Base-by-base conservation (phyloP, 2,797 vertebrate species). In the Nannoperca australis region DNA sequence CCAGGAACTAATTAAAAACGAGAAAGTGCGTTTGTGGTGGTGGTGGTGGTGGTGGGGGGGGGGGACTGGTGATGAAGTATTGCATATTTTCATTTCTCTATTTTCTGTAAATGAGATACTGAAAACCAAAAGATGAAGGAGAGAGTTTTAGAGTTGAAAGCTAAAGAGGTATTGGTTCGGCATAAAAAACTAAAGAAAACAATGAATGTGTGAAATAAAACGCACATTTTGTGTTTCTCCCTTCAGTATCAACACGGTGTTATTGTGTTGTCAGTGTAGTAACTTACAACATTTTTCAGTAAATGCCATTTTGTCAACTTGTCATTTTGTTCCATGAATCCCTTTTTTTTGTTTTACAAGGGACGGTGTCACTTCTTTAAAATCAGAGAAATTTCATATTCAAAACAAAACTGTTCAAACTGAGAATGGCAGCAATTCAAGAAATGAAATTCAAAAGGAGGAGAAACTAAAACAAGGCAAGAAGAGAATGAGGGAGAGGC, bases 1-100 rank as follows among this genome's bases (percentile, higher is more conserved):
- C 69, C 61, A 61, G 79, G 64, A 78, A 78, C 81, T 87, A 85
- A 85, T 90, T 82, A 84, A 83, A 69, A 54, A 66, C 6, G 42
- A 67, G 56, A 38, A 73, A 61, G 15, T 20, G 24, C 24, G 2
- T 27, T 1, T 27, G 24, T 27, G 24, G 24, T 27, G 24, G 24
- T 27, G 24, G 24, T 27, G 24, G 24, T 27, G 24, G 24, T n/a
- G n/a, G n/a, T n/a, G 24, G 24, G 1, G 24, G 8, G 40, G 51
- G 34, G 20, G 18, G 20, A 53, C 38, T 30, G 11, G 53, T 42
- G 14, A 50, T 51, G 10, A 45, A 42, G 51, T 24, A n/a, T 27
- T 60, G 49, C 66, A 58, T 63, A 36, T 45, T 58, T 42, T 50
- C 49, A 34, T 78, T 73, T 63, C 55, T 7, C 38, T 62, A 27